Conservation (phyloP, 1,140 invertebrate genomes). For the Nasonia longicornis region DNA sequence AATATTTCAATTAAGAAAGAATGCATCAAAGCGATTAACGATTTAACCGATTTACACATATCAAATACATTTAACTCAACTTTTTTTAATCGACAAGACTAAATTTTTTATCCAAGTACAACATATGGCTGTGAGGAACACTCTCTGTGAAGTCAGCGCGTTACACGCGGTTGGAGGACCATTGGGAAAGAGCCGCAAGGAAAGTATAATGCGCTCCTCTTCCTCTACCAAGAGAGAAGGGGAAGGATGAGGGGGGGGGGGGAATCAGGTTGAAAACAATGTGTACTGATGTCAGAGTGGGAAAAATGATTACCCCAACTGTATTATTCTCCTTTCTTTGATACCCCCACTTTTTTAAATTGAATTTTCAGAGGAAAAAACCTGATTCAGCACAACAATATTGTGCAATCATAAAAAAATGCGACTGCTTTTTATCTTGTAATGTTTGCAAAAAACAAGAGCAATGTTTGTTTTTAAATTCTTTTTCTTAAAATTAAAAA, state of each 20-base stretch:
- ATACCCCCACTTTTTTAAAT: background rate
- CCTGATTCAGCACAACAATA: background rate
- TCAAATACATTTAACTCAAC: background rate
- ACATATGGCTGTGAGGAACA: background rate
- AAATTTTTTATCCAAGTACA: background rate
- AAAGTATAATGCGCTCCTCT: slow-evolving; percentile 15
- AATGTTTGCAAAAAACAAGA: too few relatives aligned
- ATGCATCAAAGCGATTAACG: background rate
- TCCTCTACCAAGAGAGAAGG: background rate
- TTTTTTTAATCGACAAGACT: background rate
- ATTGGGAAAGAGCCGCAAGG: slow-evolving; percentile 15
- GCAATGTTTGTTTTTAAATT: background rate
- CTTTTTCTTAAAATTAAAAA: background rate
- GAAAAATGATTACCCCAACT: background rate
- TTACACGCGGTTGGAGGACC: background rate
- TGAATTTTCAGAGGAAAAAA: background rate
- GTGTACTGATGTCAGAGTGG: background rate
- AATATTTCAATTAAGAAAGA: background rate
- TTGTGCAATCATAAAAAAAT: too few relatives aligned
- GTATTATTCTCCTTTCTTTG: background rate
- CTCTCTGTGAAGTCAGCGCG: background rate
- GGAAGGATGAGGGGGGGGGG: background rate
- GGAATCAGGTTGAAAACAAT: background rate
- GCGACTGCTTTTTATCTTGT: too few relatives aligned
- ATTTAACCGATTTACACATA: too few relatives aligned